Evolutionary conservation across 2,797 vertebrate genomes (phyloP).

Genomic region (Telmatherina bonti): DNA sequence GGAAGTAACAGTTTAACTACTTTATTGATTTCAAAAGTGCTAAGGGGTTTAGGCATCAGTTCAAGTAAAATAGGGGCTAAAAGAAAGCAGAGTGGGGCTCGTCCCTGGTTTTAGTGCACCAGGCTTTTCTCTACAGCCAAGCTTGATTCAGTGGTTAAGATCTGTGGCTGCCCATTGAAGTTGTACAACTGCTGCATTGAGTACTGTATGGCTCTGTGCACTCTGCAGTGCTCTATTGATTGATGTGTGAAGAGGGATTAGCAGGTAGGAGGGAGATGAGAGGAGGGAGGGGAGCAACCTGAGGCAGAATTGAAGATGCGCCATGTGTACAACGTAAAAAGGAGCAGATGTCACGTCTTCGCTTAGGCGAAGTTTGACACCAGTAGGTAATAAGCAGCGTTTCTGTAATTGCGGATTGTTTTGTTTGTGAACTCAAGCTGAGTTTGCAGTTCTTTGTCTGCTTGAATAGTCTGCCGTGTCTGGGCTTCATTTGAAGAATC

Average conservation of each 20-base stretch:
- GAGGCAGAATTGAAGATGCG: conserved; percentile 60
- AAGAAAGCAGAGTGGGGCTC: conserved; percentile 64
- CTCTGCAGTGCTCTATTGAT: conserved; percentile 80
- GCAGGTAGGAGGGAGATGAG: conserved; percentile 53
- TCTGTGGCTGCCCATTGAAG: conserved; percentile 75
- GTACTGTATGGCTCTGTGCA: conserved; percentile 70
- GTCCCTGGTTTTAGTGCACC: conserved; percentile 65
- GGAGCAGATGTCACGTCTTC: conserved; percentile 67
- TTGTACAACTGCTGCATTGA: conserved; percentile 75
- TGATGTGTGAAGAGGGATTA: conserved; percentile 81
- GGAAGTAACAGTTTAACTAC: conserved; percentile 83
- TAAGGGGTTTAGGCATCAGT: conserved; percentile 74
- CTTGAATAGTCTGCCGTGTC: neutral
- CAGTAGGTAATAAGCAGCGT: conserved; percentile 33
- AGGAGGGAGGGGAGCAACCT: conserved; percentile 35
- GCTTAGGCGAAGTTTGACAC: conserved; percentile 41
- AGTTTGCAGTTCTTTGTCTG: conserved; percentile 16
- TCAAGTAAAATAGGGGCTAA: conserved; percentile 73
- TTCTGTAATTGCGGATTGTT: conserved; percentile 37
- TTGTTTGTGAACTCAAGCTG: conserved; percentile 27
- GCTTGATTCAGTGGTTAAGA: conserved; percentile 78
- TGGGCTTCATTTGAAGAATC: neutral
- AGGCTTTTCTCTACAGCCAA: conserved; percentile 52
- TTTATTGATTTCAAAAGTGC: conserved; percentile 79
- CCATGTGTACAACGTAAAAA: conserved; percentile 60